These are phyloP conservation scores for Bombus haemorrhoidalis DNA, from an alignment of 1,140 invertebrate genomes.

Conservation along the genomic window DNA sequence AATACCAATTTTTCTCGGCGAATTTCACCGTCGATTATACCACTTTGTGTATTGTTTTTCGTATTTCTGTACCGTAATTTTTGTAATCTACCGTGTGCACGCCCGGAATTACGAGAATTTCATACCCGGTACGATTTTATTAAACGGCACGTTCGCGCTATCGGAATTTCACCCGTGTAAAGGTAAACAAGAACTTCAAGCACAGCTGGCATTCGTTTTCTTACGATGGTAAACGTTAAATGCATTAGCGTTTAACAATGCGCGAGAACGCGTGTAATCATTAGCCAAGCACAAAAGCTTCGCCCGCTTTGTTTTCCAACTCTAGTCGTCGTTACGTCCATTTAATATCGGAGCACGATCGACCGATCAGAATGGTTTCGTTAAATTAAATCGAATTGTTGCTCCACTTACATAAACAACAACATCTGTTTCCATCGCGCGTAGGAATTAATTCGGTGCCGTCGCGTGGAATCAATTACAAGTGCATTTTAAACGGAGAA, in stretches of 20 bases:
- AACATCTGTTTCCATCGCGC: neutral
- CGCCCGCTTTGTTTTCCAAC: neutral
- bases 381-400: neutral
- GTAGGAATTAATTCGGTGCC: neutral
- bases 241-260: conserved; percentile 24
- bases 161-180: conserved; percentile 1
- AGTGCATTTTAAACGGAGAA: neutral
- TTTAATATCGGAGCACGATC: conserved; percentile 9
- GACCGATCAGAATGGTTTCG: neutral
- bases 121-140: neutral
- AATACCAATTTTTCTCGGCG: neutral
- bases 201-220: neutral
- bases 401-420: neutral
- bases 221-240: conserved; percentile 24
- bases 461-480: neutral
- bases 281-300: conserved; percentile 19
- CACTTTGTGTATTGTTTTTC: neutral
- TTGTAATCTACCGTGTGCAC: neutral
- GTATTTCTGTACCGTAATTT: neutral
- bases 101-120: neutral
- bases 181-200: conserved; percentile 2
- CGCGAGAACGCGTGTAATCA: neutral
- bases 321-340: neutral
- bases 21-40: neutral
- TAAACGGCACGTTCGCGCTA: neutral